These are phyloP conservation scores for Magallana ariakensis DNA, from an alignment of 1,140 invertebrate species.

Conservation along the genomic window DNA sequence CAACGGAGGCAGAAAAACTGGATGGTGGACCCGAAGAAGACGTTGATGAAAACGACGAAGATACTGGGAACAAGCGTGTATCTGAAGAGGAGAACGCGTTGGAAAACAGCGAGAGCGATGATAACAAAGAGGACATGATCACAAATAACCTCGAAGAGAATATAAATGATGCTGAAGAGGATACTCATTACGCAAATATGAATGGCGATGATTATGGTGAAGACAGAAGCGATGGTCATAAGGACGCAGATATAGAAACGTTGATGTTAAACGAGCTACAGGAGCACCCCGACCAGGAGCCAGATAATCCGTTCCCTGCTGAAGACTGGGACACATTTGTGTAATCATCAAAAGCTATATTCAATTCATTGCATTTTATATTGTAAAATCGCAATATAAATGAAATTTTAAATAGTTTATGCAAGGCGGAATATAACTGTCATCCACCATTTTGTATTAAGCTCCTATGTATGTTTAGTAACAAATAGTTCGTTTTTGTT, in stretches of 20 bases:
- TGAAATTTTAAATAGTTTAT: too few relatives aligned
- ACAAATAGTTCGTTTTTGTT: not conserved
- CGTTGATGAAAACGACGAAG: not conserved
- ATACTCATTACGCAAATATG: not conserved
- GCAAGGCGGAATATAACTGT: too few relatives aligned
- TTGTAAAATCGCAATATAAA: too few relatives aligned
- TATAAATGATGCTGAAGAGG: not conserved
- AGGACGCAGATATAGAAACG: not conserved
- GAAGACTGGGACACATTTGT: conserved; percentile 13
- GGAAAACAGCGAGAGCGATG: not conserved
- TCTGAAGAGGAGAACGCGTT: too few relatives aligned
- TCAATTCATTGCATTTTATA: too few relatives aligned
- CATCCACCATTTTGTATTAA: too few relatives aligned
- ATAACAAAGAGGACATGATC: not conserved
- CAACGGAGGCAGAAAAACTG: not conserved
- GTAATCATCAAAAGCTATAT: not conserved
- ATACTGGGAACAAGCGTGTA: too few relatives aligned
- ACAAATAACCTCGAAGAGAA: not conserved
- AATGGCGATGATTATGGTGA: not conserved
- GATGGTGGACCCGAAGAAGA: not conserved
- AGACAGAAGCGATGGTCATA: not conserved
- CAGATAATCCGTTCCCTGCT: not conserved
- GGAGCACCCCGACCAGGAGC: not conserved
- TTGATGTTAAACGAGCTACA: not conserved
- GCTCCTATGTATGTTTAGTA: too few relatives aligned